Evolutionary conservation across 1,140 invertebrate species (phyloP).

Genomic region (Oncopeltus fasciatus): DNA sequence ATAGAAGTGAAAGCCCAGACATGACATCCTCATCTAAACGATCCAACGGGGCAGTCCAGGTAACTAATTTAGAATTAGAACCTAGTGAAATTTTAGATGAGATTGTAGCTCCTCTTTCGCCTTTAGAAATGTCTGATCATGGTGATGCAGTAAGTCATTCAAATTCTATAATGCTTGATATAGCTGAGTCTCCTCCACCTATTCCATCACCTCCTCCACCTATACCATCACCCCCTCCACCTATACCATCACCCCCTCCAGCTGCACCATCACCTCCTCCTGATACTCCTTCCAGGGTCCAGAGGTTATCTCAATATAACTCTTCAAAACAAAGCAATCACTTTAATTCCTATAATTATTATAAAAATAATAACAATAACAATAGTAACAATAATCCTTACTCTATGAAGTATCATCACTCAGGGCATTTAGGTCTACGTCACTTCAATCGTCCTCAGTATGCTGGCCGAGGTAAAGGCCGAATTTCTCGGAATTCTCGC

Average conservation of each 20-base stretch:
- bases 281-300: too few relatives aligned
- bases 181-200: neutral
- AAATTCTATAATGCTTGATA: neutral
- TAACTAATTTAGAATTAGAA: constrained; percentile 7
- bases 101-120: neutral
- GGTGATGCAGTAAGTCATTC: neutral
- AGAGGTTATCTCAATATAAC: neutral
- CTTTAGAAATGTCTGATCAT: neutral
- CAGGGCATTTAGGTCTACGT: too few relatives aligned
- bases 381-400: too few relatives aligned
- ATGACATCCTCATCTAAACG: constrained; percentile 11
- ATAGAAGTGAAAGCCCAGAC: constrained; percentile 14
- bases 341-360: too few relatives aligned
- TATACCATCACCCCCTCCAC: neutral
- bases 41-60: constrained; percentile 17
- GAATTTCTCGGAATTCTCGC: neutral
- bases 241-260: too few relatives aligned
- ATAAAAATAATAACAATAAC: too few relatives aligned
- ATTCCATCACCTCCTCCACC: neutral
- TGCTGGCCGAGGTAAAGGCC: neutral
- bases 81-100: neutral
- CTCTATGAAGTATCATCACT: too few relatives aligned
- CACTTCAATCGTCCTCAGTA: neutral
- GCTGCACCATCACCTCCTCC: too few relatives aligned
- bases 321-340: too few relatives aligned